phyloP scores from a whole-genome alignment of 2,888 invertebrate genomes.

The Caenorhabditis sp. region DNA sequence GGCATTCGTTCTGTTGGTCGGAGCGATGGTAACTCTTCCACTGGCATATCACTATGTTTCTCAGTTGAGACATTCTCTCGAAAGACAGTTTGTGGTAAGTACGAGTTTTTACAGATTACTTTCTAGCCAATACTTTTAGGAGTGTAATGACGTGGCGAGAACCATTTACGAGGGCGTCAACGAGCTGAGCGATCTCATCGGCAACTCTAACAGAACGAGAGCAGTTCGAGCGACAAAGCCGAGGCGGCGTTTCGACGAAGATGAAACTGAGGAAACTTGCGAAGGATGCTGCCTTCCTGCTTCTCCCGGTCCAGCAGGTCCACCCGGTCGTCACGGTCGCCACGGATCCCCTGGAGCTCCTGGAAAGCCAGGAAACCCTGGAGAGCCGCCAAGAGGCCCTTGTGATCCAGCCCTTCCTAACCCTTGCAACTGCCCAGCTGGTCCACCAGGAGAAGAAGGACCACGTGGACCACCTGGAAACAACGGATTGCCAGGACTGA shows the following conservation, averaged over 20 bases:
- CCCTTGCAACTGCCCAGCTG: slow-evolving; percentile 68
- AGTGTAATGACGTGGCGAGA: slow-evolving; percentile 59
- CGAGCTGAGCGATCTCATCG: slow-evolving; percentile 32
- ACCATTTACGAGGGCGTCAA: slow-evolving; percentile 57
- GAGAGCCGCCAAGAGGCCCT: slow-evolving; percentile 41
- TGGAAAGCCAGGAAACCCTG: slow-evolving; percentile 64
- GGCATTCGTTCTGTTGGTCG: slow-evolving; percentile 42
- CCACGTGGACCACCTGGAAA: slow-evolving; percentile 66
- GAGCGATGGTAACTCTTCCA: slow-evolving; percentile 62
- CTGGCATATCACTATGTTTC: slow-evolving; percentile 62
- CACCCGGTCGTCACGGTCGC: slow-evolving; percentile 55
- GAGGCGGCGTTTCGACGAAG: slow-evolving; percentile 56
- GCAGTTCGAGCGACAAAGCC: slow-evolving; percentile 29
- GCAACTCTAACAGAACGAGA: slow-evolving; percentile 33
- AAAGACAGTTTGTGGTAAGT: slow-evolving; percentile 47
- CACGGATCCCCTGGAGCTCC: slow-evolving; percentile 59
- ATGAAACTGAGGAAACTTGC: slow-evolving; percentile 53
- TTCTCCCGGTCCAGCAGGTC: slow-evolving; percentile 68
- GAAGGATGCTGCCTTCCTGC: slow-evolving; percentile 77
- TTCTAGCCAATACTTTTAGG: too few species aligned
- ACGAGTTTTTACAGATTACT: too few species aligned
- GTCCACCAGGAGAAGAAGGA: slow-evolving; percentile 67
- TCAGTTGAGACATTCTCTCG: slow-evolving; percentile 41
- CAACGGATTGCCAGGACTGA: slow-evolving; percentile 60
- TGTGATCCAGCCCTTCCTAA: slow-evolving; percentile 46